These are phyloP conservation scores for Iselma pallidipennis DNA, from an alignment of 2,888 invertebrate genomes.

Conservation along the genomic window DNA sequence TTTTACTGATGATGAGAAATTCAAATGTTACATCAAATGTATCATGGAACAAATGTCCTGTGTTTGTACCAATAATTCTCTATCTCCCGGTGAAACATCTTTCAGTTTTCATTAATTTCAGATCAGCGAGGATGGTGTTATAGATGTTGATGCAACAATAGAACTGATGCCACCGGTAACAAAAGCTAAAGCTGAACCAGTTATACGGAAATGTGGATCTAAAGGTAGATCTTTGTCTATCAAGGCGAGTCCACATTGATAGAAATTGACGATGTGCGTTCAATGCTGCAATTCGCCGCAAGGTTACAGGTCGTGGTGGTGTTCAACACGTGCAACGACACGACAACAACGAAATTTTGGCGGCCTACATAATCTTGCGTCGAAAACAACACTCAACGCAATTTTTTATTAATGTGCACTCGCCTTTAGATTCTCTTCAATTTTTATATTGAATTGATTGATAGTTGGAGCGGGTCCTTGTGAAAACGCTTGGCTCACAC, in stretches of 20 bases:
- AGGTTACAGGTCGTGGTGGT: too few relatives aligned
- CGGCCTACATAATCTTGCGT: too few relatives aligned
- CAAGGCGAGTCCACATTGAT: too few relatives aligned
- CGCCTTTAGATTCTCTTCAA: background rate
- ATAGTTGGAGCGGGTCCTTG: conserved; percentile 37
- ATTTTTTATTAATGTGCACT: background rate
- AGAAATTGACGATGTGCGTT: too few relatives aligned
- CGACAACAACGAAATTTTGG: too few relatives aligned
- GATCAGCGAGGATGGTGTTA: conserved; percentile 49
- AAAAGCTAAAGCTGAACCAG: conserved; percentile 30
- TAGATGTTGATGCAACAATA: conserved; percentile 47
- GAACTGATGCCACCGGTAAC: conserved; percentile 46
- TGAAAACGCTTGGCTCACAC: conserved; percentile 37
- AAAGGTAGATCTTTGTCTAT: too few relatives aligned
- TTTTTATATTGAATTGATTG: too few relatives aligned
- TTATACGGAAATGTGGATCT: conserved; percentile 40
- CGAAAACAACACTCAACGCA: too few relatives aligned
- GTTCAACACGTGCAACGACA: too few relatives aligned
- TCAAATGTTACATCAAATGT: conserved; percentile 53
- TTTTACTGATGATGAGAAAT: conserved; percentile 46
- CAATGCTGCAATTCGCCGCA: too few relatives aligned
- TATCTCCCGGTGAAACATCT: too few relatives aligned
- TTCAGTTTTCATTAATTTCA: conserved; percentile 24
- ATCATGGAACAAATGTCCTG: conserved; percentile 44
- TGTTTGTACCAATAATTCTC: conserved; percentile 39